Evolutionary conservation across 2,797 vertebrate genomes (phyloP).

Genomic region (Hypotaenidia okinawae): DNA sequence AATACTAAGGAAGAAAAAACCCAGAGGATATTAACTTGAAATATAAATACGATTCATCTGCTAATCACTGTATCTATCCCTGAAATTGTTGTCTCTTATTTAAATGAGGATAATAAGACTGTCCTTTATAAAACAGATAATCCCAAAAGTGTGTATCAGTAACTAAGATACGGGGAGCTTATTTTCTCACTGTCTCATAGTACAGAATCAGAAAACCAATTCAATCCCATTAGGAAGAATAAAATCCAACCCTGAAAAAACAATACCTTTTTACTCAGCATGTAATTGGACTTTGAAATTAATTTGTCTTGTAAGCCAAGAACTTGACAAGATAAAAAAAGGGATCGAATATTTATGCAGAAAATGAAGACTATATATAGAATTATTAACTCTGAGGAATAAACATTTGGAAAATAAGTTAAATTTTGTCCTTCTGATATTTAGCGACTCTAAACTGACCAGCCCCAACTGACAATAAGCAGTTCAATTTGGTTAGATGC

Average conservation of each 20-base stretch:
- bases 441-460: background rate
- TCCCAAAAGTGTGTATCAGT: background rate
- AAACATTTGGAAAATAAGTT: background rate
- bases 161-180: conserved; percentile 10
- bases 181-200: conserved; percentile 30
- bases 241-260: conserved; percentile 1
- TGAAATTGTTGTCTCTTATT: background rate
- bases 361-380: background rate
- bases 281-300: background rate
- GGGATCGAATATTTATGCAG: background rate
- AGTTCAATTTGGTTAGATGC: background rate
- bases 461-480: background rate
- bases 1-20: background rate
- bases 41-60: background rate
- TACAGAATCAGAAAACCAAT: background rate
- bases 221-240: background rate
- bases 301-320: conserved; percentile 5
- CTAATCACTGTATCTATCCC: conserved; percentile 9
- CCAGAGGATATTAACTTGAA: background rate
- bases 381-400: background rate
- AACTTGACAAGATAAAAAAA: background rate
- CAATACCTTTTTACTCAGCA: background rate
- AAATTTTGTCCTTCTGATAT: background rate
- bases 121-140: background rate
- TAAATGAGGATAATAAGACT: conserved; percentile 9